Conservation (phyloP, 2,888 invertebrate genomes). For the Bombylius discolor region DNA sequence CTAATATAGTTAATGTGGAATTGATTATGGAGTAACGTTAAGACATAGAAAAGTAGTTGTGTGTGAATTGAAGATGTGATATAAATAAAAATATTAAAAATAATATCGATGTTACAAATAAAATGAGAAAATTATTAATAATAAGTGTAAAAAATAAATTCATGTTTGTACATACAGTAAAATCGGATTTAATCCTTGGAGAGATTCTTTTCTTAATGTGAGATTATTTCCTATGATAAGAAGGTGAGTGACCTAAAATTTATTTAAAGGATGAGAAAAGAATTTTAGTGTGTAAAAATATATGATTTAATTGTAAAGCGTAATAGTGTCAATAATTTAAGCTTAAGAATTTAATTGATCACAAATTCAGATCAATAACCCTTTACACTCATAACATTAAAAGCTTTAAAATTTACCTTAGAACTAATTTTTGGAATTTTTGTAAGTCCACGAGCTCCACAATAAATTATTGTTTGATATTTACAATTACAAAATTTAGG, state of each 20-base stretch:
- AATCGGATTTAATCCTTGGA: slow-evolving; percentile 20
- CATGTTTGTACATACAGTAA: slow-evolving; percentile 4
- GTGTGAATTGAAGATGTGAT: too few relatives aligned
- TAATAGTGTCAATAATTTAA: neutral
- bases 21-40: too few relatives aligned
- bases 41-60: too few relatives aligned
- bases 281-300: neutral
- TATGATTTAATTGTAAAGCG: too few relatives aligned
- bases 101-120: neutral
- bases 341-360: too few relatives aligned
- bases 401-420: slow-evolving; percentile 4
- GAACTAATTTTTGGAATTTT: slow-evolving; percentile 10
- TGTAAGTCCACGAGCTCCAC: slow-evolving; percentile 6
- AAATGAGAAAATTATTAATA: neutral
- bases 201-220: slow-evolving; percentile 23
- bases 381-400: too few relatives aligned
- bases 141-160: neutral
- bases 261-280: neutral
- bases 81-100: too few relatives aligned
- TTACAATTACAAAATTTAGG: slow-evolving; percentile 27
- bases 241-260: slow-evolving; percentile 24
- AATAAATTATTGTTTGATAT: slow-evolving; percentile 8
- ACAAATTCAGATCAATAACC: too few relatives aligned
- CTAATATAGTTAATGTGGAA: too few relatives aligned
- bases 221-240: slow-evolving; percentile 28